phyloP scores from a whole-genome alignment of 2,113 vertebrate species.

The Platichthys stellatus region DNA sequence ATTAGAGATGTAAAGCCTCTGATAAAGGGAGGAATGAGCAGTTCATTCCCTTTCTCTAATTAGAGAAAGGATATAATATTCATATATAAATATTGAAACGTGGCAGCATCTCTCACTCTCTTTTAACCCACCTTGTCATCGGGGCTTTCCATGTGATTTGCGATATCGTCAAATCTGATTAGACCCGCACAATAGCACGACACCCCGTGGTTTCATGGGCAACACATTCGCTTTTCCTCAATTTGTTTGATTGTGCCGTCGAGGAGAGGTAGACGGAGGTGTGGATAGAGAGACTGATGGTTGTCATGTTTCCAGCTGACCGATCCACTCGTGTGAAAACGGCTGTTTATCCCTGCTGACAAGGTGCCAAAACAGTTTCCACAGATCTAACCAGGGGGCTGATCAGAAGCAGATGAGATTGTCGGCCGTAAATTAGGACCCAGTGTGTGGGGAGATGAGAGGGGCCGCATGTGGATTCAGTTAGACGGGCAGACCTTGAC shows the following conservation, averaged over 20 bases:
- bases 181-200: not conserved
- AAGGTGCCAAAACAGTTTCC: slow-evolving; percentile 78
- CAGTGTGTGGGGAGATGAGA: slow-evolving; percentile 57
- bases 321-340: slow-evolving; percentile 60
- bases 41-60: slow-evolving; percentile 17
- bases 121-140: slow-evolving; percentile 6
- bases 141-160: not conserved
- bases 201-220: not conserved
- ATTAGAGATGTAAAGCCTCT: slow-evolving; percentile 49
- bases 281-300: slow-evolving; percentile 30
- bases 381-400: slow-evolving; percentile 67
- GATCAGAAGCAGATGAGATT: slow-evolving; percentile 80
- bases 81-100: slow-evolving; percentile 15
- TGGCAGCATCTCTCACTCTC: not conserved
- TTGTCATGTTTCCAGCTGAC: slow-evolving; percentile 55
- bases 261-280: slow-evolving; percentile 2
- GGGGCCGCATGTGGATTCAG: slow-evolving; percentile 66
- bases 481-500: slow-evolving; percentile 59
- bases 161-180: slow-evolving; percentile 11
- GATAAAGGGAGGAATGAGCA: slow-evolving; percentile 40
- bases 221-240: slow-evolving; percentile 14
- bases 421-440: slow-evolving; percentile 65
- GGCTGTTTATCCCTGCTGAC: slow-evolving; percentile 74
- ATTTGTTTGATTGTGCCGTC: not conserved
- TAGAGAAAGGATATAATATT: slow-evolving; percentile 19